Base-by-base conservation (phyloP, 1,140 invertebrate species). In the Diabrotica undecimpunctata region DNA sequence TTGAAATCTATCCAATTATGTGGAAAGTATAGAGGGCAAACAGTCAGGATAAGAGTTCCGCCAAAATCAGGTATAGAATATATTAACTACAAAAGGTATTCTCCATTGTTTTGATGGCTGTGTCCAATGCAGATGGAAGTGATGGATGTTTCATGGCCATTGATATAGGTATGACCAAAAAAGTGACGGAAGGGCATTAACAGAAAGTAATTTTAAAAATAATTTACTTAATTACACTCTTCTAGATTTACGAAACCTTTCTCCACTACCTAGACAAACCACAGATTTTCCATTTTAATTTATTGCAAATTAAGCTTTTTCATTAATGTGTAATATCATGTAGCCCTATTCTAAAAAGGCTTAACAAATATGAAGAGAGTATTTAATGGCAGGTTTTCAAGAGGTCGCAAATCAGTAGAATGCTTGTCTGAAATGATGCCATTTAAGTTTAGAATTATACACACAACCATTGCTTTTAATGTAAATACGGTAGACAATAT, bases 231-330 rank as follows among this genome's bases (percentile, higher is more conserved):
- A 68, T 12, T 12, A 58, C 56, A 62, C 53, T n/a, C n/a, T n/a
- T 13, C 60, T 73, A 59, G 54, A 66, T 53, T 41, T 74, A 36
- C 74, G 73, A 41, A n/a, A 60, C 36, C 61, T 73, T 50, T 67
- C 68, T 51, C 64, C 54, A 50, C 62, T 77, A 56, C 71, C 74
- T 56, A 67, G 67, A 57, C 46, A 56, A 56, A 35, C 25, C 7
- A 36, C 0, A 25, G 37, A 35, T 56, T 38, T 56, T 56, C 54
- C 54, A 35, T 62, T 52, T 62, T 62, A 62, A 14, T 62, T 83
- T 71, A 70, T 80, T 37, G 81, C 73, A 54, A 80, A 83, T 74
- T 77, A 77, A 62, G 80, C 79, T 38, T 83, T 83, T 73, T 69
- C 77, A 55, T 68, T 81, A 25, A 74, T 65, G 46, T 35, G 54